Evolutionary conservation across 2,888 invertebrate genomes (phyloP).

Genomic region (Isotomurus palustris): DNA sequence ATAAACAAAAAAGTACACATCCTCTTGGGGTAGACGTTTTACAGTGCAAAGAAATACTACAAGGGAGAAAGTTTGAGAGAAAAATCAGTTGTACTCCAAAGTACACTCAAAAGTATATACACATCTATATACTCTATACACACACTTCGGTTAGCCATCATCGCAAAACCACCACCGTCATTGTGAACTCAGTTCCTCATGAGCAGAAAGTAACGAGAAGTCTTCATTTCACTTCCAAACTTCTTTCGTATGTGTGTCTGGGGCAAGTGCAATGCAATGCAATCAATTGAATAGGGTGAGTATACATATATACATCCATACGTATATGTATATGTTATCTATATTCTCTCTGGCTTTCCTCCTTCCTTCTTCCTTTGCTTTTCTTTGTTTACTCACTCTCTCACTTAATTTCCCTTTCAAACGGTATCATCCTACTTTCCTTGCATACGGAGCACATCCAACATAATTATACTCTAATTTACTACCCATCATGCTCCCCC

Average conservation of each 20-base stretch:
- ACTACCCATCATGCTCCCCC: background rate
- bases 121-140: too few species aligned
- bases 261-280: conserved; percentile 1
- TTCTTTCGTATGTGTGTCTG: background rate
- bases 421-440: background rate
- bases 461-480: background rate
- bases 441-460: too few species aligned
- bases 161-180: background rate
- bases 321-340: background rate
- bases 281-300: conserved; percentile 1
- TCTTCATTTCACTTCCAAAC: too few species aligned
- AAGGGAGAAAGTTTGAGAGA: too few species aligned
- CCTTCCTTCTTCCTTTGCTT: background rate
- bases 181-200: background rate
- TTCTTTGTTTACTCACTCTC: background rate
- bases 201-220: too few species aligned
- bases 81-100: too few species aligned
- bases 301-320: background rate
- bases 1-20: too few species aligned
- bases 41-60: too few species aligned
- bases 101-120: too few species aligned
- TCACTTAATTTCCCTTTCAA: background rate
- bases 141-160: too few species aligned
- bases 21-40: too few species aligned
- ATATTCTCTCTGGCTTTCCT: background rate